These are phyloP conservation scores for Dendrolimus pini DNA, from an alignment of 2,888 invertebrate genomes.

Conservation along the genomic window DNA sequence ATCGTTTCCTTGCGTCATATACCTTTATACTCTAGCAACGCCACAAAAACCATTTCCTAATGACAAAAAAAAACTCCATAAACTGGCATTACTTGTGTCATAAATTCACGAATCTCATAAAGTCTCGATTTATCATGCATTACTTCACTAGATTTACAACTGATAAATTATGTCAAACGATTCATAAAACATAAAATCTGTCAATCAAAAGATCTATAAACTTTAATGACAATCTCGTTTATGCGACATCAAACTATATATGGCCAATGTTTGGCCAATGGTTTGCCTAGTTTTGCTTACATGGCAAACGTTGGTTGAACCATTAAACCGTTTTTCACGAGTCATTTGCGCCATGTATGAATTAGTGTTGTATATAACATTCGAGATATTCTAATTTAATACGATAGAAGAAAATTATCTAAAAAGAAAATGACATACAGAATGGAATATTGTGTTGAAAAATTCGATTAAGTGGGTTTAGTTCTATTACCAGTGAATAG, in stretches of 20 bases:
- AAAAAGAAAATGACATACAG: too few relatives aligned
- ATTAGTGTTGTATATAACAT: slow-evolving; percentile 9
- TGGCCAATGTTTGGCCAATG: neutral
- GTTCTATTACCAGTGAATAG: too few relatives aligned
- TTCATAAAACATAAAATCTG: neutral
- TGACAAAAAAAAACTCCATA: neutral
- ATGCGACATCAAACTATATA: neutral
- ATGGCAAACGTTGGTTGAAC: neutral
- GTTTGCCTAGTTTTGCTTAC: neutral
- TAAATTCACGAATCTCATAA: neutral
- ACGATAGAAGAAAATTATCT: too few relatives aligned
- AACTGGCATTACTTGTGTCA: neutral
- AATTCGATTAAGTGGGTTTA: too few relatives aligned
- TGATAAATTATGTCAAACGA: neutral
- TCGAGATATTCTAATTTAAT: slow-evolving; percentile 4
- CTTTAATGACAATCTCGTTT: neutral
- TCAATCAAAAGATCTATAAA: neutral
- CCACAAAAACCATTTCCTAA: too few relatives aligned
- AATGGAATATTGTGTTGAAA: too few relatives aligned
- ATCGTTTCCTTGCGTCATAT: too few relatives aligned
- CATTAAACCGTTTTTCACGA: slow-evolving; percentile 8
- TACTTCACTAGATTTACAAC: neutral
- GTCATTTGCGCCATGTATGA: slow-evolving; percentile 5
- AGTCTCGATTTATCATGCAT: neutral
- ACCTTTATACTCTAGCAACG: too few relatives aligned